A percentile compares a stretch with the other conserved stretches of the same genome.
Conservation (phyloP, 2,113 vertebrate species). For the Loxodonta africana region DNA sequence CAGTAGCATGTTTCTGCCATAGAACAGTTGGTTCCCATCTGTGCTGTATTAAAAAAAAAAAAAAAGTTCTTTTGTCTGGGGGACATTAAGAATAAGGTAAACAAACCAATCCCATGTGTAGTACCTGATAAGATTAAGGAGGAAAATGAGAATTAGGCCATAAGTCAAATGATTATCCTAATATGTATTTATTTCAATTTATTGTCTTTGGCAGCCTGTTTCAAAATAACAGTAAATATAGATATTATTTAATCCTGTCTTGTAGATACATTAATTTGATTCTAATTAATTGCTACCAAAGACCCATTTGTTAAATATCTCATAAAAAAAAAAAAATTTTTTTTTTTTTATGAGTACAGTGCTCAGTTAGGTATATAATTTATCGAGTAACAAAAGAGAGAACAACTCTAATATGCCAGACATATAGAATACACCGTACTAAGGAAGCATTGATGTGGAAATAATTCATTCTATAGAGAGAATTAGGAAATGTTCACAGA, state of each 20-base stretch:
- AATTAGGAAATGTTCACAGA: not conserved
- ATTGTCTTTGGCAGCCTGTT: not conserved
- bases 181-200: constrained; percentile 6
- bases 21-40: not conserved
- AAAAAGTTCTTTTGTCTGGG: not conserved
- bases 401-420: not conserved
- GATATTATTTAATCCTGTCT: not conserved
- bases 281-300: not conserved
- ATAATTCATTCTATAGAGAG: not conserved
- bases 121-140: not conserved
- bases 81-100: not conserved
- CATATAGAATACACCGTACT: not conserved
- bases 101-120: not conserved
- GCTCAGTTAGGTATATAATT: not conserved
- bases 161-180: not conserved
- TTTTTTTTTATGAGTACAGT: too few relatives aligned
- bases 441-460: not conserved
- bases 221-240: not conserved
- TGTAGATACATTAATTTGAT: not conserved
- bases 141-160: not conserved
- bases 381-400: not conserved
- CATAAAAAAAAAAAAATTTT: too few relatives aligned
- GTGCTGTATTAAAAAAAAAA: not conserved
- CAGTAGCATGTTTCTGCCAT: not conserved
- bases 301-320: not conserved